Conservation (phyloP, 2,797 vertebrate species). For the Knipowitschia caucasica region DNA sequence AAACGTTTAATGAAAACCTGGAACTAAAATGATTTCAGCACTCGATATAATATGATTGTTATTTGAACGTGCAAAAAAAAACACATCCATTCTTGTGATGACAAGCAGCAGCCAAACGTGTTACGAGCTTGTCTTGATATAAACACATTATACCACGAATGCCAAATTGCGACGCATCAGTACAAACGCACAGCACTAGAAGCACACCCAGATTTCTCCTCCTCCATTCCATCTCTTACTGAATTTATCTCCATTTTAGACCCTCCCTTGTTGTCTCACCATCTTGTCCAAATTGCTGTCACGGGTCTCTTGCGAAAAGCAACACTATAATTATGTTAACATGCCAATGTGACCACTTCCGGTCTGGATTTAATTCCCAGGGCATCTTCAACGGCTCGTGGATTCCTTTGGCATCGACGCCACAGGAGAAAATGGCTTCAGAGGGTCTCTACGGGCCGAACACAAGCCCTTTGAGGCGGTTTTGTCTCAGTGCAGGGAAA, state of each 20-base stretch:
- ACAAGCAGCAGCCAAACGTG: too few species aligned
- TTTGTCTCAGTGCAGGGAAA: slow-evolving; percentile 15
- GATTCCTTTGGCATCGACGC: slow-evolving; percentile 7
- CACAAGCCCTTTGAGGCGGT: slow-evolving; percentile 15
- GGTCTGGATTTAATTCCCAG: slow-evolving; percentile 46
- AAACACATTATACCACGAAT: too few species aligned
- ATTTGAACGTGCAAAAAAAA: too few species aligned
- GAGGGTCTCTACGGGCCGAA: slow-evolving; percentile 4
- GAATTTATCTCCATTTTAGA: slow-evolving; percentile 18
- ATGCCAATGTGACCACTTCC: slow-evolving; percentile 52
- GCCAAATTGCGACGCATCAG: too few species aligned
- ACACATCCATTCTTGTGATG: too few species aligned
- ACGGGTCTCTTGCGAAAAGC: slow-evolving; percentile 20
- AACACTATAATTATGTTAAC: slow-evolving; percentile 53
- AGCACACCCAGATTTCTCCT: slow-evolving; percentile 40
- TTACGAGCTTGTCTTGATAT: slow-evolving; percentile 7
- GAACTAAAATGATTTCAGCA: too few species aligned
- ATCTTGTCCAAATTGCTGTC: slow-evolving; percentile 35
- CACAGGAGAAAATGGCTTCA: slow-evolving; percentile 8
- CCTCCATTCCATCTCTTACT: slow-evolving; percentile 6
- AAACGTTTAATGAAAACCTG: too few species aligned
- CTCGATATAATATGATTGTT: too few species aligned
- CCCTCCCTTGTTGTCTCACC: slow-evolving; percentile 25
- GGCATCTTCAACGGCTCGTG: slow-evolving; percentile 32
- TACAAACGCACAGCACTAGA: slow-evolving; percentile 26